Evolutionary conservation across 2,113 vertebrate species (phyloP).

Genomic region (Nesogale talazaci): DNA sequence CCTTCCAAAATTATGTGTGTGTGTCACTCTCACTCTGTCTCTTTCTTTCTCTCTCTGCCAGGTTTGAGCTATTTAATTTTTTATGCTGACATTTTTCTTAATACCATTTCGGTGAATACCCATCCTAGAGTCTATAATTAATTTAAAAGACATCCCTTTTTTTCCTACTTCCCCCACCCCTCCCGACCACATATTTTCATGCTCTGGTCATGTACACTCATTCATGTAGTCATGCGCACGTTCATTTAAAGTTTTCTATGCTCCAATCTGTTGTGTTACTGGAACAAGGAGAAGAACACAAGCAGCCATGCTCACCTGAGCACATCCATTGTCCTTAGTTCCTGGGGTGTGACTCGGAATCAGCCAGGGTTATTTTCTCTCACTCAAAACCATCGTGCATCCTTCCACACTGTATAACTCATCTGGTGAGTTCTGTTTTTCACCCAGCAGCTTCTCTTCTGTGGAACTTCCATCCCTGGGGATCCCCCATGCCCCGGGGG

Average conservation of each 20-base stretch:
- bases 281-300: too few species aligned
- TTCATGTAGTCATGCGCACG: too few species aligned
- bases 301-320: too few species aligned
- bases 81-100: neutral
- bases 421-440: neutral
- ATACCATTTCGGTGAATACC: neutral
- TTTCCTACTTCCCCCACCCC: neutral
- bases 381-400: neutral
- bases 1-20: too few species aligned
- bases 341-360: neutral
- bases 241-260: too few species aligned
- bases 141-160: neutral
- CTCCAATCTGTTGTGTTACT: neutral
- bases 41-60: neutral
- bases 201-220: too few species aligned
- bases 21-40: neutral
- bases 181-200: neutral
- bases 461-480: accelerated
- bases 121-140: slow-evolving; percentile 8
- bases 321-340: neutral
- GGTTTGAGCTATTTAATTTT: neutral
- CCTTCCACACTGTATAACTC: neutral
- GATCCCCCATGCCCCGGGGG: accelerated
- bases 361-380: neutral
- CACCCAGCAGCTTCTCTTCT: neutral